Evolutionary conservation across 2,113 vertebrate species (phyloP).

Genomic region (Emydura subglobosa): DNA sequence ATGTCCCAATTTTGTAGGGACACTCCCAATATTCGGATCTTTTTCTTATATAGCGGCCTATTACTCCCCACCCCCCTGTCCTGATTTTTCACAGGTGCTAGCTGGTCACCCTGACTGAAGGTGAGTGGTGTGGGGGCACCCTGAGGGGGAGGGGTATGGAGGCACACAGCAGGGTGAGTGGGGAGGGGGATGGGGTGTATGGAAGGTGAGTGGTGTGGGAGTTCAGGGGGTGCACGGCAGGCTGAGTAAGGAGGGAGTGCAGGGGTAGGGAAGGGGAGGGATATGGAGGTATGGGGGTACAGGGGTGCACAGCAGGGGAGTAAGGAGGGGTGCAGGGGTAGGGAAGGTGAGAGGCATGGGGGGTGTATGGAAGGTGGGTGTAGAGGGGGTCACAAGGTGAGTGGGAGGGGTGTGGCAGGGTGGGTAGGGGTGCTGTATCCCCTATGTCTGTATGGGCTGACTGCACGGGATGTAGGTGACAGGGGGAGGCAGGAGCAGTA

Average conservation of each 20-base stretch:
- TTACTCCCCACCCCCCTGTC: too few relatives aligned
- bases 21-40: too few relatives aligned
- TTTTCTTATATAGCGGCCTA: too few relatives aligned
- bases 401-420: too few relatives aligned
- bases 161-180: accelerated
- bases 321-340: not conserved
- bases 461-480: not conserved
- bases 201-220: not conserved
- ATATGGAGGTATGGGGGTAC: too few relatives aligned
- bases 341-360: too few relatives aligned
- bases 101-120: not conserved
- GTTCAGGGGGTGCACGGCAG: accelerated
- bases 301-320: not conserved
- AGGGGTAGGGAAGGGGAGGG: accelerated
- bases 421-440: not conserved
- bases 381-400: not conserved
- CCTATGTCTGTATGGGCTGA: not conserved
- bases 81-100: too few relatives aligned
- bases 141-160: not conserved
- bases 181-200: accelerated
- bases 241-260: accelerated
- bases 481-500: not conserved
- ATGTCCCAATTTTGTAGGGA: too few relatives aligned
- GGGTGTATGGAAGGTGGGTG: not conserved
- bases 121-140: not conserved